Base-by-base conservation (phyloP, 2,113 vertebrate genomes). In the Pogonocichla stellata region DNA sequence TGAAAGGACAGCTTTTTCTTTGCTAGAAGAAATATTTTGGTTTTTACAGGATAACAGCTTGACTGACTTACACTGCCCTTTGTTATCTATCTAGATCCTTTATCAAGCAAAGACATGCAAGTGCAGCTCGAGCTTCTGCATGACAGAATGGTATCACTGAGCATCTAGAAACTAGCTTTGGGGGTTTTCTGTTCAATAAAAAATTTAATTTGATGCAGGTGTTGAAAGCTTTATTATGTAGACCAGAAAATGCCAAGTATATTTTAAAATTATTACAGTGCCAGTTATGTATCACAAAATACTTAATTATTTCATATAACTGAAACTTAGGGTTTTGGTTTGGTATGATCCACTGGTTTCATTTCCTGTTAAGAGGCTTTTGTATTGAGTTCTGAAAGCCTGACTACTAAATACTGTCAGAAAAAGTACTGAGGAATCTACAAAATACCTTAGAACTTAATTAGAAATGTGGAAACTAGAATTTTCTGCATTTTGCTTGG, bases 81-180 rank as follows among this genome's bases (percentile, higher is more conserved):
- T 89, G 38, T 73, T 92, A 86, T 45, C 61, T 64, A 2, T 77
- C 42, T 71, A 80, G 42, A 71, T 80, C 74, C 91, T 87, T 29
- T 83, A 58, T 94, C 67, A 77, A 92, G 92, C 33, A 51, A 90
- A 92, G 71, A 92, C 85, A 85, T 94, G 67, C 38, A 56, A 62
- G 40, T 56, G 53, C 66, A 70, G 66, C 23, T 77, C 9, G 11
- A 77, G 51, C 50, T 94, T 57, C 57, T 65, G 65, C 31, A 3
- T 70, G 58, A 36, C 85, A 24, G 57, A 72, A 34, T 47, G 22
- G 43, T 88, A 88, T 85, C 42, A 31, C 45, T 85, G 66, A 85
- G 50, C 71, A 66, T 80, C 71, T 88, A 42, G 58, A 87, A 92
- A 94, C 34, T 57, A 65, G 56, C 73, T 88, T 82, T 51, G 38